phyloP scores from a whole-genome alignment of 2,888 invertebrate genomes.

The Leucoma salicis region DNA sequence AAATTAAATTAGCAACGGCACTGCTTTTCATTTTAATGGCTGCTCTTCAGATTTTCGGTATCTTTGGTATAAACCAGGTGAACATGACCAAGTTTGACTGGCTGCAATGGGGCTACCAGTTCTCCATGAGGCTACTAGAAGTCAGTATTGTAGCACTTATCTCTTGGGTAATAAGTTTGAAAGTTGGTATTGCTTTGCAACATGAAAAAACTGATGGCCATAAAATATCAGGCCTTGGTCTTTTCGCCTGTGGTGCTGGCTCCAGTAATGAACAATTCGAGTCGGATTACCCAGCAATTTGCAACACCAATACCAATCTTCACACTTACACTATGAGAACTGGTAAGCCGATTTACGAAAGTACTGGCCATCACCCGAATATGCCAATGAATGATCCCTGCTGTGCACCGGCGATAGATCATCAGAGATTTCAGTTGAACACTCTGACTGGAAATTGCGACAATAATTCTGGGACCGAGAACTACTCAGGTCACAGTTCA shows the following conservation, averaged over 20 bases:
- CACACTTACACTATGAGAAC: slow-evolving; percentile 91
- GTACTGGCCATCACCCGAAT: slow-evolving; percentile 66
- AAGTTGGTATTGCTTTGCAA: slow-evolving; percentile 83
- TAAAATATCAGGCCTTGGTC: slow-evolving; percentile 88
- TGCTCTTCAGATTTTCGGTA: slow-evolving; percentile 91
- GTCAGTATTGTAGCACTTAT: slow-evolving; percentile 92
- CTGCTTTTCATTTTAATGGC: slow-evolving; percentile 92
- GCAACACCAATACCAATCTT: slow-evolving; percentile 92
- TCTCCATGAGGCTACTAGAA: slow-evolving; percentile 92
- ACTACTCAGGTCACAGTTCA: slow-evolving; percentile 84
- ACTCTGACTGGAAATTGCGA: slow-evolving; percentile 81
- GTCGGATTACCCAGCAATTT: slow-evolving; percentile 92
- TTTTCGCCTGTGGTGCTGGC: slow-evolving; percentile 91
- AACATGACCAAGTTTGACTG: slow-evolving; percentile 88
- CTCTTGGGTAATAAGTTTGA: slow-evolving; percentile 92
- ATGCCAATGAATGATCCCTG: slow-evolving; percentile 60
- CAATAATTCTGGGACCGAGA: slow-evolving; percentile 84
- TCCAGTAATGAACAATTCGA: slow-evolving; percentile 93
- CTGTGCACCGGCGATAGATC: slow-evolving; percentile 67
- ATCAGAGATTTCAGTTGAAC: slow-evolving; percentile 78
- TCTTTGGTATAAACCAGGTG: slow-evolving; percentile 75
- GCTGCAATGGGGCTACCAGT: slow-evolving; percentile 96
- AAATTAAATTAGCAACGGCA: slow-evolving; percentile 93
- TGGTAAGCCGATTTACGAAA: slow-evolving; percentile 89
- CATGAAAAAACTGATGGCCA: slow-evolving; percentile 87